A percentile compares a stretch with the other conserved stretches of the same genome.
Evolutionary conservation across 1,140 invertebrate genomes (phyloP).

Genomic region (Pseudomyrmex dendroicus): DNA sequence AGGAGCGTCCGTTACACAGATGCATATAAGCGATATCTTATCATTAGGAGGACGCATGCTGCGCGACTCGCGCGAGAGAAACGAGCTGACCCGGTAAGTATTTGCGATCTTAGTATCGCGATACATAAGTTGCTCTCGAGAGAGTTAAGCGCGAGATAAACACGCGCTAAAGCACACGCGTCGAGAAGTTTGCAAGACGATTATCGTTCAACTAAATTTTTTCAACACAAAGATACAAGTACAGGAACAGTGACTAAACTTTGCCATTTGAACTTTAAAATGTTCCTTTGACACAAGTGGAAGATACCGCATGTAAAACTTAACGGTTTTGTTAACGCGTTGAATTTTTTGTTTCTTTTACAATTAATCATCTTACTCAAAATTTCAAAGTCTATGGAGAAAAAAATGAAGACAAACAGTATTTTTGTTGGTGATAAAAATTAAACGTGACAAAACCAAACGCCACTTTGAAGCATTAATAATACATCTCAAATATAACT

Average conservation of each 20-base stretch:
- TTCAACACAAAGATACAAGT: too few species aligned
- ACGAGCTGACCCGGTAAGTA: slow-evolving; percentile 5
- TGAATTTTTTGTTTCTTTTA: too few species aligned
- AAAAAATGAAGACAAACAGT: neutral
- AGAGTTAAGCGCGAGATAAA: slow-evolving; percentile 9
- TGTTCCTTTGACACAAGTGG: too few species aligned
- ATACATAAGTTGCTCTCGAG: slow-evolving; percentile 29
- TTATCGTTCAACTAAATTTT: slow-evolving; percentile 12
- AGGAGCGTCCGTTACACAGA: slow-evolving; percentile 3
- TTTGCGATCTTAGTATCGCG: slow-evolving; percentile 18
- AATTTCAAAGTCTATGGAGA: too few species aligned
- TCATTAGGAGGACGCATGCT: neutral
- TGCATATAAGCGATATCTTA: slow-evolving; percentile 31
- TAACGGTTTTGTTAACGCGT: too few species aligned
- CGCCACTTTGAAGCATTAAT: neutral
- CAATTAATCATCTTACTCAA: too few species aligned
- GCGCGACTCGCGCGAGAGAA: neutral
- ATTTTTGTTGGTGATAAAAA: neutral
- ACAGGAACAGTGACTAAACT: too few species aligned
- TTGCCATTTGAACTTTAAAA: too few species aligned
- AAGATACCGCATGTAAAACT: too few species aligned
- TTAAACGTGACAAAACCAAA: neutral
- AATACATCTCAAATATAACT: neutral
- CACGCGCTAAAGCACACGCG: slow-evolving; percentile 14
- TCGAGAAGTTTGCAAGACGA: slow-evolving; percentile 22